Base-by-base conservation (phyloP, 2,113 vertebrate species). In the Tachysurus fulvidraco region DNA sequence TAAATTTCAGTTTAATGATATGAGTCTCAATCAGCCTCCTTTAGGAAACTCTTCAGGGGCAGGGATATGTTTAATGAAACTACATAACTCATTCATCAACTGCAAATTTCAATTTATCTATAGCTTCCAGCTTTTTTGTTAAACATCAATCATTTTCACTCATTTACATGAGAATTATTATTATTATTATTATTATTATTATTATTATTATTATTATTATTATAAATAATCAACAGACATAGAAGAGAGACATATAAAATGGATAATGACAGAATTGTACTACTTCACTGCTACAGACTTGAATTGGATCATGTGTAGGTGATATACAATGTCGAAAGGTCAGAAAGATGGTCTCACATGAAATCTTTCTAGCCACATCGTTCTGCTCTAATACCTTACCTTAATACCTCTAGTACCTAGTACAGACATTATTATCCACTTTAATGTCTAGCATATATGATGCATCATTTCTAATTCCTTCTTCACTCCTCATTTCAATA, bases 1-100 rank as follows among this genome's bases (percentile, higher is more conserved):
- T 83, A 62, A 76, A 83, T 87, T 83, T 81, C 12, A 21, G 69
- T 76, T 83, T 83, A 87, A 87, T 83, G 67, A 82, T 81, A 87
- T 83, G 44, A 64, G 44, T 81, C 69, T 76, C 64, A 50, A 87
- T 87, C 67, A 76, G 69, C 5, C 80, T 76, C 55, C 67, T 76
- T 64, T 62, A 82, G 69, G 52, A 81, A 55, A 44, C 85, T 86
- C 85, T 57, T 55, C 65, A 86, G 65, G 79, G 41, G 67, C 17
- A 76, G 41, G 83, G n/a, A 41, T 76, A 85, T 62, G 55, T 46
- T 85, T 76, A 85, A 85, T 50, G 83, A 85, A 77, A 85, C 54
- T 60, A 74, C 62, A 16, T 77, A 76, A 76, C 62, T 74, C 83
- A 81, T 74, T 86, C 74, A 74, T 86, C 65, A 86, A 46, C 54